These are phyloP conservation scores for Sebastes taczanowskii DNA, from an alignment of 2,797 vertebrate species.

Conservation along the genomic window DNA sequence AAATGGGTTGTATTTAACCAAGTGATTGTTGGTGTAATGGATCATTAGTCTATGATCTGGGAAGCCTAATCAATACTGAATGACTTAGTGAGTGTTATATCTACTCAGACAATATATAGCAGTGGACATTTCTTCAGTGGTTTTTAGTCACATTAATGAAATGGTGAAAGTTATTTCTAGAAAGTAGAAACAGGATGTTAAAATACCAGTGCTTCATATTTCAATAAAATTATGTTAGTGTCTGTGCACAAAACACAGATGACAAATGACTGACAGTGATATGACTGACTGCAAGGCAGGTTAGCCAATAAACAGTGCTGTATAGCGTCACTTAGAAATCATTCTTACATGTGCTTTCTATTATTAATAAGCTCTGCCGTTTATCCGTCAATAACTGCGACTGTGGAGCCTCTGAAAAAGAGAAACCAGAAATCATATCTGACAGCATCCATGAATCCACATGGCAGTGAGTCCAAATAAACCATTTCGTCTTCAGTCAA, in stretches of 20 bases:
- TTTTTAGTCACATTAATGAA: neutral
- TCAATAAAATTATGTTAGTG: neutral
- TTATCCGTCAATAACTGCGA: neutral
- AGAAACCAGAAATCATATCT: neutral
- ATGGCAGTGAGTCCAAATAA: constrained; percentile 1
- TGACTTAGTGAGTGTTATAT: neutral
- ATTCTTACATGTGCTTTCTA: neutral
- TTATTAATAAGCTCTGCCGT: neutral
- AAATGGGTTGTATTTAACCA: neutral
- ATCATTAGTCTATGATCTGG: neutral
- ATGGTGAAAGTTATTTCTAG: neutral
- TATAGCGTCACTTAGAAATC: neutral
- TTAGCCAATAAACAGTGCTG: neutral
- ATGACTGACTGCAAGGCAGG: neutral
- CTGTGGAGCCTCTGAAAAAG: neutral
- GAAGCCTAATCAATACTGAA: neutral
- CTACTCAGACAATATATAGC: neutral
- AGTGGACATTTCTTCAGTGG: neutral
- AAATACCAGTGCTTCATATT: neutral
- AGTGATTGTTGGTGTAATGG: neutral
- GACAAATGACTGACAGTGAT: constrained; percentile 4
- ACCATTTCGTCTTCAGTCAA: neutral
- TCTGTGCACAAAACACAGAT: neutral
- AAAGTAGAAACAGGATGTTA: neutral
- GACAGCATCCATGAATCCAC: neutral